Evolutionary conservation across 64 coral and sea anemone species (phyloP).

Genomic region (Stichodactyla mertensii): DNA sequence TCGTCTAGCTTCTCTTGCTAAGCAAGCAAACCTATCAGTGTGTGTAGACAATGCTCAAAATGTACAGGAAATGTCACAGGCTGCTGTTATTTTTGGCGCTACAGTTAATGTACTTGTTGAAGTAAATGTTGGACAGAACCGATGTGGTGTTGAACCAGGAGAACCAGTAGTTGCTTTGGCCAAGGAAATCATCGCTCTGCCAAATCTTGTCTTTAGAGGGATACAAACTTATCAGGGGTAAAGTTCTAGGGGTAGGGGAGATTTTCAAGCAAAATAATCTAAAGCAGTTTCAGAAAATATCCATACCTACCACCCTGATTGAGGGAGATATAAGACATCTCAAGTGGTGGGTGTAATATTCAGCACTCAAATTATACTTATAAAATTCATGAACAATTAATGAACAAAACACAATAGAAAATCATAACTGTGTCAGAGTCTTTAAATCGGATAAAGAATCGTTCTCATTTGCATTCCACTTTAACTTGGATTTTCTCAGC

Average conservation of each 20-base stretch:
- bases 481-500: no score
- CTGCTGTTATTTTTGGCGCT: conserved; percentile 7
- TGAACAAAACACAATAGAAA: no score
- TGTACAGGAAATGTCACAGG: conserved; percentile 35
- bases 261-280: no score
- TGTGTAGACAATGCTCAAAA: conserved; percentile 56
- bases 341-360: no score
- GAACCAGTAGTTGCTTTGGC: conserved; percentile 36
- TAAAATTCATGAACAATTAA: no score
- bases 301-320: no score
- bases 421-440: no score
- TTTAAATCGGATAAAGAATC: no score
- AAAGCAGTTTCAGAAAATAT: no score
- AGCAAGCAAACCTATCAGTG: conserved; percentile 47
- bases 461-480: no score
- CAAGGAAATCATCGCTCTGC: conserved; percentile 25
- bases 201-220: conserved; percentile 45
- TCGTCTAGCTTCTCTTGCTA: conserved; percentile 46
- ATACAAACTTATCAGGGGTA: conserved; percentile 67
- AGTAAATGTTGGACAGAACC: conserved; percentile 56
- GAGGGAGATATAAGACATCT: no score
- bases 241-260: background rate
- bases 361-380: no score
- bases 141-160: conserved; percentile 61
- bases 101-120: conserved; percentile 47